A percentile compares a stretch with the other conserved stretches of the same genome.
phyloP scores from a whole-genome alignment of 2,113 vertebrate genomes.

The human region GRCh38 chr2:220989501-220990000 shows the following conservation, averaged over 20 bases:
- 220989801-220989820: not conserved
- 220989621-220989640: not conserved
- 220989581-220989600: conserved; percentile 71
- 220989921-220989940: not conserved
- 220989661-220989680: not conserved
- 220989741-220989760: not conserved
- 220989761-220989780: not conserved
- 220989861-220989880: not conserved
- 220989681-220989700: not conserved
- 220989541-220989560: conserved; percentile 73
- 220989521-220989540: conserved; percentile 73
- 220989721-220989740: not conserved
- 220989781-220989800: not conserved
- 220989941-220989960: not conserved
- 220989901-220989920: not conserved
- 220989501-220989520: conserved; percentile 70
- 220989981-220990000: accelerated
- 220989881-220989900: not conserved
- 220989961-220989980: not conserved
- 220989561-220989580: conserved; percentile 56
- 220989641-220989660: not conserved
- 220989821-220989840: not conserved
- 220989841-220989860: not conserved
- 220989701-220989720: not conserved
- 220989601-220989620: conserved; percentile 46